phyloP scores from a whole-genome alignment of 2,888 invertebrate species.

The Tetramorium bicarinatum region DNA sequence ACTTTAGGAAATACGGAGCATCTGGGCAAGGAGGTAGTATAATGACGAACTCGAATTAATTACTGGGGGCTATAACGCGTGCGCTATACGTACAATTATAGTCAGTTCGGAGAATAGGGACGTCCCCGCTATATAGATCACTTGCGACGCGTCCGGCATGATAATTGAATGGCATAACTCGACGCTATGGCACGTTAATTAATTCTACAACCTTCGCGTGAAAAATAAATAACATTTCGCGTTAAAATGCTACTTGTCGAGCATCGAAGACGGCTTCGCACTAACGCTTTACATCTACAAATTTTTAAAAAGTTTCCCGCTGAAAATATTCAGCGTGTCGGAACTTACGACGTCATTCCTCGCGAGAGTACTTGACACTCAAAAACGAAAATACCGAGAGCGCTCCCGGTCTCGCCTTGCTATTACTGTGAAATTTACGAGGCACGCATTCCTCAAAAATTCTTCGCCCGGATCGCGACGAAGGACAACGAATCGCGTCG shows the following conservation, averaged over 20 bases:
- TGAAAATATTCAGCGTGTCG: conserved; percentile 26
- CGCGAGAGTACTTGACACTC: not conserved
- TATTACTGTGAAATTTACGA: conserved; percentile 4
- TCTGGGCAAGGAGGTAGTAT: not conserved
- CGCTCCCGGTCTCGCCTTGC: not conserved
- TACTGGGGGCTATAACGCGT: conserved; percentile 48
- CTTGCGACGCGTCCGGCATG: conserved; percentile 66
- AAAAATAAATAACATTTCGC: conserved; percentile 43
- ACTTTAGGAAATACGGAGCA: not conserved
- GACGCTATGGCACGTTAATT: conserved; percentile 64
- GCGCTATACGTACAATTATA: conserved; percentile 59
- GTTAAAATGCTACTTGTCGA: conserved; percentile 2
- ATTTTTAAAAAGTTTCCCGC: not conserved
- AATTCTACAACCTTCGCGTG: conserved; percentile 52
- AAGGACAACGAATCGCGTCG: not conserved
- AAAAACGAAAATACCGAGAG: not conserved
- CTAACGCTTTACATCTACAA: not conserved
- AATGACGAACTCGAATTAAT: conserved; percentile 57
- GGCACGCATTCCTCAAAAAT: not conserved
- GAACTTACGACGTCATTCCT: not conserved
- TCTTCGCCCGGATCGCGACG: not conserved
- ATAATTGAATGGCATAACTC: conserved; percentile 74
- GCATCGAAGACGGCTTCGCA: too few relatives aligned
- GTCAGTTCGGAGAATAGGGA: conserved; percentile 55
- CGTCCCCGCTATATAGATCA: conserved; percentile 58